Percentiles rank a stretch among this genome's conserved stretches.
These are phyloP conservation scores for Potamilus streckersoni DNA, from an alignment of 1,140 invertebrate species.

Conservation along the genomic window DNA sequence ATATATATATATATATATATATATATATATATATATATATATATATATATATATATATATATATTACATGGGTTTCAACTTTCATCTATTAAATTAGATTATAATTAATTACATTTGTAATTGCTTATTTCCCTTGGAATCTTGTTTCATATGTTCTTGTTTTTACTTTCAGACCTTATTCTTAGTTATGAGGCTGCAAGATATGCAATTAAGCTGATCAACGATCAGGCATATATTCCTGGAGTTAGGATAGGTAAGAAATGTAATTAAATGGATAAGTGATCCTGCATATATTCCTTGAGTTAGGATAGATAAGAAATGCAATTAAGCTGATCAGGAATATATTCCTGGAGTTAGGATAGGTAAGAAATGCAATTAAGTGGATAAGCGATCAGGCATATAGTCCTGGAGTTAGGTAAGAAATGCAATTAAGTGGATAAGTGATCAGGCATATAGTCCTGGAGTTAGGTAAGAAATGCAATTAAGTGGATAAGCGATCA, in stretches of 20 bases:
- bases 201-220: conserved; percentile 66
- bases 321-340: conserved; percentile 59
- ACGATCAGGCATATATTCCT: conserved; percentile 41
- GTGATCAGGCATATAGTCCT: too few species aligned
- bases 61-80: background rate
- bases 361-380: conserved; percentile 34
- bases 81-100: background rate
- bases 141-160: background rate
- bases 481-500: too few species aligned
- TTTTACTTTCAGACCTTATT: conserved; percentile 48
- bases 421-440: too few species aligned
- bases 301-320: conserved; percentile 55
- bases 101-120: background rate
- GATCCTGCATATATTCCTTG: too few species aligned
- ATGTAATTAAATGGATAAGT: background rate
- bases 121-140: background rate
- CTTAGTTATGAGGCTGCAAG: conserved; percentile 66
- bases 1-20: background rate
- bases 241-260: conserved; percentile 47
- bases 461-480: too few species aligned
- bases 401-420: too few species aligned
- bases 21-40: background rate
- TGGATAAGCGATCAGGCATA: too few species aligned
- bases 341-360: conserved; percentile 41
- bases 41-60: background rate